Evolutionary conservation across 2,797 vertebrate genomes (phyloP).

Genomic region (Neopelma chrysocephalum): DNA sequence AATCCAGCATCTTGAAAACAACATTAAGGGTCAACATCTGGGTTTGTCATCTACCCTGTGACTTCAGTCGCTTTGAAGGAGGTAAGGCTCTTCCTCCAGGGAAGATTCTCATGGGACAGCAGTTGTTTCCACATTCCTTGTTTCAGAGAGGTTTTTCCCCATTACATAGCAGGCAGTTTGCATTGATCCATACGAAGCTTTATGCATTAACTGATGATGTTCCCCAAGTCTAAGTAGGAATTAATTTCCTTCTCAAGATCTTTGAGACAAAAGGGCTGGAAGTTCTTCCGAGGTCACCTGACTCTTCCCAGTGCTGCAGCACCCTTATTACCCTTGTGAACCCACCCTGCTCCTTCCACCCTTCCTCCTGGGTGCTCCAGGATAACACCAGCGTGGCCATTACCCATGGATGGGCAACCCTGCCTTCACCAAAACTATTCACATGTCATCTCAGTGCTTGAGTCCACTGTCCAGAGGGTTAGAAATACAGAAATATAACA

Average conservation of each 20-base stretch:
- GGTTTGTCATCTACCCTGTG: not conserved
- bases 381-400: accelerated
- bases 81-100: not conserved
- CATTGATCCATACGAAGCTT: not conserved
- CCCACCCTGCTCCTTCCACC: not conserved
- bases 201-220: not conserved
- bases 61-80: not conserved
- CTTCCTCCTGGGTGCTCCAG: not conserved
- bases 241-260: not conserved
- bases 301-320: not conserved
- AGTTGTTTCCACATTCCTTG: not conserved
- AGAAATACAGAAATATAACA: not conserved
- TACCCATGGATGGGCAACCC: not conserved
- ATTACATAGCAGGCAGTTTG: not conserved
- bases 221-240: not conserved
- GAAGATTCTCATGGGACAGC: not conserved
- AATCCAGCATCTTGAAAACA: not conserved
- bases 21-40: not conserved
- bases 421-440: not conserved
- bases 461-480: not conserved
- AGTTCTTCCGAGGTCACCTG: not conserved
- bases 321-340: not conserved
- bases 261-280: not conserved
- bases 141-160: not conserved
- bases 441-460: not conserved